Base-by-base conservation (phyloP, 2,888 invertebrate genomes). In the Portevinia maculata region DNA sequence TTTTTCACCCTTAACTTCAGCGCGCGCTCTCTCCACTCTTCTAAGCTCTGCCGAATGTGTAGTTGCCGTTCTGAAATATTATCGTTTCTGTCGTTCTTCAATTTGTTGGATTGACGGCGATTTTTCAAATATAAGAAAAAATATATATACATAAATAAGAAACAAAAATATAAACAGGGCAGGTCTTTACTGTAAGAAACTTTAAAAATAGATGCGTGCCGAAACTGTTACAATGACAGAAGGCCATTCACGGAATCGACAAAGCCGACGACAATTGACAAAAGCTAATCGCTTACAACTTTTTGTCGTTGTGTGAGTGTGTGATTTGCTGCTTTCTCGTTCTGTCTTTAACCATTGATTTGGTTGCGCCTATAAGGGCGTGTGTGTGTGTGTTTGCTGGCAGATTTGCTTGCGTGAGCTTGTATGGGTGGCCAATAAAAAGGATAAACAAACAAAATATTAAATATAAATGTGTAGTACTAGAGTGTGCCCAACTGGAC, bases 351-450 rank as follows among this genome's bases (percentile, higher is more conserved):
- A 6, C 6, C 32, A 28, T 28, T 28, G 32, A 7, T 24, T 3
- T 24, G n/a, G 13, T 30, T 44, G 60, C 60, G 60, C 60, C 46
- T 32, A 46, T 13, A 32, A 32, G 21, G 7, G 3, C n/a, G n/a
- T n/a, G n/a, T n/a, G n/a, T 24, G 5, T 24, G 24, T 24, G 5
- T 24, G 24, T 24, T 24, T 30, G 39, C 9, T 28, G n/a, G 5
- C 32, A 5, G 4, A n/a, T 19, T 17, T 41, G 30, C 28, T 28
- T 17, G 17, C 30, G 30, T 41, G 37, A 5, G 41, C 30, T n/a
- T n/a, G 59, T 7, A 15, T 17, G 55, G 28, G 3, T 30, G 1
- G 1, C n/a, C 15, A 17, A 28, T 59, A 30, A 15, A 15, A 11
- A 5, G 0, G 59, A 24, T 24, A 2, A 24, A 24, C 24, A 24